Evolutionary conservation across 2,113 vertebrate genomes (phyloP), one percentile per base, ranked within the genome.

Genomic region (Meles meles): DNA sequence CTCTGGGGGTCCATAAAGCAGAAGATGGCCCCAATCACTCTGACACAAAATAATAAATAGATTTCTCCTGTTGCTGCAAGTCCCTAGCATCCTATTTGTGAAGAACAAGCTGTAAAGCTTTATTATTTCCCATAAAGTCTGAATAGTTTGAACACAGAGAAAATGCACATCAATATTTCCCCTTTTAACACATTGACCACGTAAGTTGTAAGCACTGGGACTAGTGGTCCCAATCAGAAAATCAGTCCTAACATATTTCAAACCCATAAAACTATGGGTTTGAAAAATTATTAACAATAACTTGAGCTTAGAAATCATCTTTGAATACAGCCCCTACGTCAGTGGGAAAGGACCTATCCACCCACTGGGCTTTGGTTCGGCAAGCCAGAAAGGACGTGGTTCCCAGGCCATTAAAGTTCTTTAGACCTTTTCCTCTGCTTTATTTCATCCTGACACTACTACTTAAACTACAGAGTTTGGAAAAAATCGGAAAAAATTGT

Each of bases 71-170:
- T 74, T 93, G 82, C 69, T 74, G 49, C 37, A 94, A 3, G 77
- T 85, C 84, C 81, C 77, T 97, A 90, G 34, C 69, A 97, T 93
- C 89, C 83, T 95, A 65, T 95, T 94, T 74, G 27, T 79, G 34
- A 95, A 93, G 83, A 96, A 94, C 49, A 97, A 96, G 69, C 85
- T 52, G 88, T 96, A 98, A 98, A 97, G 69, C 92, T 98, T 98
- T 97, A 98, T 74, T 96, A 93, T 97, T 92, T 91, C 95, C 76
- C 80, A 96, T 98, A 98, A 98, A 98, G 92, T 52, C 89, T 84
- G 93, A 98, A 85, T 5, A 69, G 72, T 83, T 96, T 96, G 63
- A 97, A 96, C 74, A 96, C 15, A 79, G n/a, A 97, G 92, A 76
- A 96, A 97, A 76, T 37, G 94, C 88, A 94, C 65, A 95, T 95